Base-by-base conservation (phyloP, 2,113 vertebrate species). In the Recurvirostra avosetta region DNA sequence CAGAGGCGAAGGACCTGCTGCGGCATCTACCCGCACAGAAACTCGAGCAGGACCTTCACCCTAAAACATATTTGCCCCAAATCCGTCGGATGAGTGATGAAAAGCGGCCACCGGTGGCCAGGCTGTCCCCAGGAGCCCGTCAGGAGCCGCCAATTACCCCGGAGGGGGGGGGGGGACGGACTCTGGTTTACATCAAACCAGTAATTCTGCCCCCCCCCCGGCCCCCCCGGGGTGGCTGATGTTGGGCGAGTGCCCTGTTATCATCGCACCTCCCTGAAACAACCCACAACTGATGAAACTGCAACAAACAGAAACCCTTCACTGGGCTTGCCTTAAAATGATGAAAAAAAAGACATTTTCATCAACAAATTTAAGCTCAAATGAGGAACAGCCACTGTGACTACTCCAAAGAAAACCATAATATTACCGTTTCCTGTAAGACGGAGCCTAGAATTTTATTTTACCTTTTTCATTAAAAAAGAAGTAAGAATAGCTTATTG, bases 391-490 rank as follows among this genome's bases (percentile, higher is more conserved):
- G 81, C 38, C 56, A 6, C 65, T 0, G 15, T 0, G 20, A 10
- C 11, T 23, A 5, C n/a, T n/a, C 80, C 83, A 56, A 71, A 52
- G 75, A 49, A 86, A 96, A 55, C 63, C 68, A 2, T n/a, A 32
- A 21, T 0, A 5, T 38, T 43, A 23, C 63, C 0, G 0, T 16
- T 78, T 61, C 86, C 82, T 61, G 34, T 4, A 16, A 34, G 36
- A 20, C 0, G 0, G 23, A 66, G 71, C 56, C 79, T 22, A 61
- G 70, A 40, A 56, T 79, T 82, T 59, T 52, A 26, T 47, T 85
- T 82, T 34, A 90, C 94, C 85, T 94, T 91, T 82, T 81, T 89
- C 84, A 68, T 88, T 84, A 95, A 53, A 45, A 15, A 13, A 92
- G 76, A 27, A 49, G 83, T 7, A 67, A 63, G 62, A 73, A 55